A percentile compares a stretch with the other conserved stretches of the same genome.
phyloP scores from a whole-genome alignment of 1,140 invertebrate genomes.

The Conus betulinus region DNA sequence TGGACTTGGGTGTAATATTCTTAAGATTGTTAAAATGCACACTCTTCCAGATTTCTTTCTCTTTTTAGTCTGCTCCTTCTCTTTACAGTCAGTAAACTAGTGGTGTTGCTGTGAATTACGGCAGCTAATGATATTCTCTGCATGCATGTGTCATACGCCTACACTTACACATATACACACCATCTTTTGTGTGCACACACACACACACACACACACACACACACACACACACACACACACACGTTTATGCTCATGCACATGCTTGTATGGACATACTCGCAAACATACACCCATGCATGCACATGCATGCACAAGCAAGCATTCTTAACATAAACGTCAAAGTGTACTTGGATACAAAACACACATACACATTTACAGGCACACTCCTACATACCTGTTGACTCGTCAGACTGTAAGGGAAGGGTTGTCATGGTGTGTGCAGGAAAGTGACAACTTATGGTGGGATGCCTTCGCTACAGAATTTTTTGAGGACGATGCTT shows the following conservation, averaged over 20 bases:
- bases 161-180: no score
- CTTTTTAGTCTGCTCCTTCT: no score
- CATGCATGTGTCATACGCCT: no score
- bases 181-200: no score
- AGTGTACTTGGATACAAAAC: neutral
- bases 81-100: no score
- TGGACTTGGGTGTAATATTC: no score
- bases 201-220: neutral
- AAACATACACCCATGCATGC: neutral
- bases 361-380: neutral
- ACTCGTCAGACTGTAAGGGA: neutral
- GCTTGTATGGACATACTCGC: neutral
- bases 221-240: conserved; percentile 7
- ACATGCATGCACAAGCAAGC: neutral
- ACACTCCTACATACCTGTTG: neutral
- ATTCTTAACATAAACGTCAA: neutral
- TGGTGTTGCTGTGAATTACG: no score
- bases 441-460: conserved; percentile 99
- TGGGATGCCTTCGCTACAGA: conserved; percentile 99
- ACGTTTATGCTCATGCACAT: neutral
- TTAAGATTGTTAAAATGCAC: no score
- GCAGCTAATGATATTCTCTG: no score
- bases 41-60: no score
- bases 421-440: conserved; percentile 46
- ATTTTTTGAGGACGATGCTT: conserved; percentile 99